phyloP scores from a whole-genome alignment of 1,140 invertebrate genomes.

The Anastrepha obliqua region DNA sequence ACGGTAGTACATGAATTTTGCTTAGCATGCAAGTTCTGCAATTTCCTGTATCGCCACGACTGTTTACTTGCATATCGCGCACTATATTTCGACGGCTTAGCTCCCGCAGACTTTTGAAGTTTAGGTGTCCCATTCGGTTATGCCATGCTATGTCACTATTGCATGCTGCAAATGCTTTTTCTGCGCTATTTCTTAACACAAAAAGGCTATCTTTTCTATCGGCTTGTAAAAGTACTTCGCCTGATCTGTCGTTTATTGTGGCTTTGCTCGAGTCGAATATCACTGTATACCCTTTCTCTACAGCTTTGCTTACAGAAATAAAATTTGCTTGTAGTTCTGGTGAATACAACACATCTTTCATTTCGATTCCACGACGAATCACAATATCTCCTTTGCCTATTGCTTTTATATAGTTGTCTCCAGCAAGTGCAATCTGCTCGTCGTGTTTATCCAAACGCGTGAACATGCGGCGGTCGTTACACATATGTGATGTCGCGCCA shows the following conservation, averaged over 20 bases:
- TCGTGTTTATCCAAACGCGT: not conserved
- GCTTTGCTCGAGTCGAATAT: not conserved
- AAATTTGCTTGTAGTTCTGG: slow-evolving; percentile 40
- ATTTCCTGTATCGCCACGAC: not conserved
- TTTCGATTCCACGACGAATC: not conserved
- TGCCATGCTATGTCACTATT: slow-evolving; percentile 2
- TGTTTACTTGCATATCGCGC: not conserved
- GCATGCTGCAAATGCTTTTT: not conserved
- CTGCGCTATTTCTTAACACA: not conserved
- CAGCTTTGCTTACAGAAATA: slow-evolving; percentile 49
- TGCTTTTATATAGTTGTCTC: not conserved
- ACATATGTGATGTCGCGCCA: slow-evolving; percentile 46
- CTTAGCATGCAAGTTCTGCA: slow-evolving; percentile 32
- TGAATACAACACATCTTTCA: slow-evolving; percentile 47
- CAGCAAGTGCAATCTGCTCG: slow-evolving; percentile 4
- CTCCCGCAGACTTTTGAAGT: not conserved
- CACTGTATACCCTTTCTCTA: not conserved
- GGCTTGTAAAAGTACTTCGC: not conserved
- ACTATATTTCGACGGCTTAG: not conserved
- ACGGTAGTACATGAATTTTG: slow-evolving; percentile 24
- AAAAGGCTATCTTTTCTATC: not conserved
- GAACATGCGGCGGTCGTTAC: slow-evolving; percentile 1
- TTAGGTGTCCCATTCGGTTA: slow-evolving; percentile 23
- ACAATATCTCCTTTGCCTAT: slow-evolving; percentile 64
- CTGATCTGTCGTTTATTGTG: not conserved